Evolutionary conservation across 2,888 invertebrate genomes (phyloP).

Genomic region (Scaptomyza tumidula): DNA sequence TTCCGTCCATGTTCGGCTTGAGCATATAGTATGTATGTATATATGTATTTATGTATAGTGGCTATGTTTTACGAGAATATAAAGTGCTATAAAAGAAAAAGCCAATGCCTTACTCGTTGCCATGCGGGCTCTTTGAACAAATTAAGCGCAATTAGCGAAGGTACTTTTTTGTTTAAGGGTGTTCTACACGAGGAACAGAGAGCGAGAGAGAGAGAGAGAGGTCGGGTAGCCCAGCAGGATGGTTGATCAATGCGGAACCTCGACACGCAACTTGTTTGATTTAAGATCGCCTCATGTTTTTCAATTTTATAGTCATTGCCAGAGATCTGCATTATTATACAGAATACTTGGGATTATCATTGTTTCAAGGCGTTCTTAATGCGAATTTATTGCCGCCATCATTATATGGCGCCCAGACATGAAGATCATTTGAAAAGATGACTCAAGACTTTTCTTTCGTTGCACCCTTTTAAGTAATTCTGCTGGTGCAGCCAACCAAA

Average conservation of each 20-base stretch:
- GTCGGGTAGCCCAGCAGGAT: slow-evolving; percentile 47
- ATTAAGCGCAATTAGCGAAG: slow-evolving; percentile 78
- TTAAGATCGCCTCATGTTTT: slow-evolving; percentile 39
- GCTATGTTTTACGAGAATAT: slow-evolving; percentile 28
- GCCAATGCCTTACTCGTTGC: slow-evolving; percentile 24
- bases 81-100: slow-evolving; percentile 55
- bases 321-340: slow-evolving; percentile 43
- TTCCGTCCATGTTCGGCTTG: slow-evolving; percentile 57
- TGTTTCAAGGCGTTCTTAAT: slow-evolving; percentile 66
- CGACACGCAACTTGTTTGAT: slow-evolving; percentile 47
- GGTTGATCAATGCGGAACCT: slow-evolving; percentile 28
- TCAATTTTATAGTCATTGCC: slow-evolving; percentile 35
- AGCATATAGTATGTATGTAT: slow-evolving; percentile 6
- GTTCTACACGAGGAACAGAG: not conserved
- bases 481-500: slow-evolving; percentile 54
- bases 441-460: slow-evolving; percentile 64
- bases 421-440: slow-evolving; percentile 54
- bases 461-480: slow-evolving; percentile 59
- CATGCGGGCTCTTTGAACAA: slow-evolving; percentile 78
- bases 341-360: slow-evolving; percentile 13
- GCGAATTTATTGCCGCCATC: slow-evolving; percentile 79
- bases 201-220: not conserved
- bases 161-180: slow-evolving; percentile 40
- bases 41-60: slow-evolving; percentile 1
- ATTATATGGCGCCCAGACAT: slow-evolving; percentile 64